These are phyloP conservation scores for Reticulitermes speratus DNA, from an alignment of 1,140 invertebrate species.

Conservation along the genomic window DNA sequence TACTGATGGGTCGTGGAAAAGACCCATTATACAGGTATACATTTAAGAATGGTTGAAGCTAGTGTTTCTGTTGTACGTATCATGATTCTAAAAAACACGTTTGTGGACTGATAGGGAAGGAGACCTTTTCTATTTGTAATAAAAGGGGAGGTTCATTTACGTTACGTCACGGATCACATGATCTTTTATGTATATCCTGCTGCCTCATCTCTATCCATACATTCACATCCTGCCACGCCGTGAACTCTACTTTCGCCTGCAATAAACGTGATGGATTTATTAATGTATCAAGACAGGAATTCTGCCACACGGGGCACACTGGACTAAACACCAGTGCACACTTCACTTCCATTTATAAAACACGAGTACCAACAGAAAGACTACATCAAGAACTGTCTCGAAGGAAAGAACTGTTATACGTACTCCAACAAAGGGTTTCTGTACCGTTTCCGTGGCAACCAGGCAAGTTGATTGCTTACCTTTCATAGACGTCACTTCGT, in stretches of 20 bases:
- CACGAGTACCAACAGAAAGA: too few species aligned
- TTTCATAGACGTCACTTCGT: too few species aligned
- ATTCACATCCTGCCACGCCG: background rate
- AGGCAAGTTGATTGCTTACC: too few species aligned
- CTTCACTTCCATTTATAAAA: too few species aligned
- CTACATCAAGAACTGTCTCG: too few species aligned
- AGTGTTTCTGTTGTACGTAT: constrained; percentile 14
- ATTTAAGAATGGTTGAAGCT: background rate
- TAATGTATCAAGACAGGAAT: background rate
- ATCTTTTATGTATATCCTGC: background rate
- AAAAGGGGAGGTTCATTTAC: constrained; percentile 1
- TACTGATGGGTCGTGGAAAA: background rate
- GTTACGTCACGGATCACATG: background rate
- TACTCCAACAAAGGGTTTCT: too few species aligned
- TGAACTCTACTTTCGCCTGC: background rate
- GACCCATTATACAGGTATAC: background rate
- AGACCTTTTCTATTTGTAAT: constrained; percentile 2
- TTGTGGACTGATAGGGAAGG: background rate
- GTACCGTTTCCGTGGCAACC: too few species aligned
- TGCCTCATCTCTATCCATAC: background rate
- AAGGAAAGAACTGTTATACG: too few species aligned
- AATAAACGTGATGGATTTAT: background rate
- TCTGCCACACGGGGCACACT: background rate
- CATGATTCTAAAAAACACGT: background rate
- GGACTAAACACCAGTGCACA: too few species aligned